A percentile compares a stretch with the other conserved stretches of the same genome.
Conservation (phyloP, 2,888 invertebrate species). For the Tethea ocularis region DNA sequence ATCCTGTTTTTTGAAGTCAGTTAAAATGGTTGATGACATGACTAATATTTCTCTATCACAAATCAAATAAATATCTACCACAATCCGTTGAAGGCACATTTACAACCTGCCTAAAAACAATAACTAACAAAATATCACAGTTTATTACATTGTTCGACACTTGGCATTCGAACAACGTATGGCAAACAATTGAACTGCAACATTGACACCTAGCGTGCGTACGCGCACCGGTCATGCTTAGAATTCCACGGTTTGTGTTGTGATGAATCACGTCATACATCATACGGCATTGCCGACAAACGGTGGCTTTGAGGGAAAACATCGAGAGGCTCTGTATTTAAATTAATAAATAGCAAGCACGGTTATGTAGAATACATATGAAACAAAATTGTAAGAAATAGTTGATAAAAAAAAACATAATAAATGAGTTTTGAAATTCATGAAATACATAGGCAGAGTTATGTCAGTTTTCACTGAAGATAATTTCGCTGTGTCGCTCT, state of each 20-base stretch:
- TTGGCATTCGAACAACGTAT: conserved; percentile 19
- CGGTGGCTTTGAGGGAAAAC: neutral
- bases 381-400: no score
- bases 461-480: no score
- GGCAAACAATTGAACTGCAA: conserved; percentile 29
- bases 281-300: conserved; percentile 9
- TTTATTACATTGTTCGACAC: neutral
- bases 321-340: neutral
- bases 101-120: neutral
- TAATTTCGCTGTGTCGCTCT: no score
- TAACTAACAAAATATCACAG: neutral
- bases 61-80: neutral
- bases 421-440: no score
- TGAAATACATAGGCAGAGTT: no score
- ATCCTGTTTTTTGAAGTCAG: no score
- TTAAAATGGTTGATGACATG: no score
- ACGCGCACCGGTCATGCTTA: neutral
- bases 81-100: neutral
- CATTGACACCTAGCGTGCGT: conserved; percentile 23
- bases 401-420: no score
- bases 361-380: no score
- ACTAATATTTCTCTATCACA: neutral
- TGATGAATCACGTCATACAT: conserved; percentile 14
- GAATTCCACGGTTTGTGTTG: neutral
- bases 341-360: neutral